Conservation (phyloP, 2,113 vertebrate genomes). For the Corvus cornix region DNA sequence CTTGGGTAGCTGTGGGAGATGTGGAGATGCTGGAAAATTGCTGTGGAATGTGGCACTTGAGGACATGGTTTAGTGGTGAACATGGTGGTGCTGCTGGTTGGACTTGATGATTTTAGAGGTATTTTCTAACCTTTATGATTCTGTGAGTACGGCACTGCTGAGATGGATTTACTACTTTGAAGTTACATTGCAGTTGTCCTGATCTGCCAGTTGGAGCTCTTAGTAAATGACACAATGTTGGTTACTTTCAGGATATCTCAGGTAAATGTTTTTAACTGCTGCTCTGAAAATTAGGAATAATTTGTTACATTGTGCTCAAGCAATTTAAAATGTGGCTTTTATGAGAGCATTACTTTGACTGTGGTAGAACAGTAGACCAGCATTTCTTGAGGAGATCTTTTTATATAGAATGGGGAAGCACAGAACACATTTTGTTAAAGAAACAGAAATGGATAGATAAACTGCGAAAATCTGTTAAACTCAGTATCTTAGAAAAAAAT, state of each 20-base stretch:
- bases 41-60: background rate
- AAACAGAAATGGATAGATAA: background rate
- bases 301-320: background rate
- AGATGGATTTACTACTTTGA: background rate
- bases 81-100: background rate
- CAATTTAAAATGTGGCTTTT: background rate
- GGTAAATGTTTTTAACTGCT: background rate
- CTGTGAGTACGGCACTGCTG: background rate
- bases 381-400: background rate
- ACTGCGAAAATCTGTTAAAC: background rate
- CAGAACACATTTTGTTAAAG: background rate
- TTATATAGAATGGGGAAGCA: background rate
- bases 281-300: background rate
- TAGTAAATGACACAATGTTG: background rate
- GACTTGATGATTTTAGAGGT: background rate
- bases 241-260: background rate
- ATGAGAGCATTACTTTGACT: background rate
- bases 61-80: background rate
- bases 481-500: background rate
- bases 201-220: background rate
- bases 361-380: rapidly evolving
- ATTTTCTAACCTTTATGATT: background rate
- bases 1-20: background rate
- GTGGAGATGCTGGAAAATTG: rapidly evolving
- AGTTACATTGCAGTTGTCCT: background rate